Evolutionary conservation across 92 coral and sea anemone species (phyloP), one percentile per base, ranked within the genome.

Genomic region (Galaxea fascicularis): DNA sequence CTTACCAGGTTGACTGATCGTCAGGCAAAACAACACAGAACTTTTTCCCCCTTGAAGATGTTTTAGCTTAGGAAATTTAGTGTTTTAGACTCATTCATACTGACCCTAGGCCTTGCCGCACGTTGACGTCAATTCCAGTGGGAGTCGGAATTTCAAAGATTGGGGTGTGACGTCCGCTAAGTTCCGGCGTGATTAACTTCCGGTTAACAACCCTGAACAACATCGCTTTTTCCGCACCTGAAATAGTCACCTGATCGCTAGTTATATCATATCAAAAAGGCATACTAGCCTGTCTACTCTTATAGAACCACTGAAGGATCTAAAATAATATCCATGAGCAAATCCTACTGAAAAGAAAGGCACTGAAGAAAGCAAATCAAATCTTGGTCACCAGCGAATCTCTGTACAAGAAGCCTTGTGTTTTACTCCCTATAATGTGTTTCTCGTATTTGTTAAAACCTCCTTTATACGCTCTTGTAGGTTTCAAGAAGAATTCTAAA

Each of bases 91-190:
- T 44, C 15, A n/a, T 3, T 73, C 35, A 73, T 24, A 47, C 26
- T 20, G 39, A 63, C 1, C 17, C n/a, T n/a, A n/a, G n/a, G n/a
- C n/a, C n/a, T n/a, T n/a, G n/a, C n/a, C 3, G 41, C 41, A 2
- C 31, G 15, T 60, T 45, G 58, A 79, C 74, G 83, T 79, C 83
- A 65, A n/a, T 44, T 74, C 18, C 74, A 46, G 83, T 77, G 74
- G 83, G 83, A 27, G 83, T 20, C 15, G 70, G n/a, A n/a, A n/a
- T n/a, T n/a, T n/a, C n/a, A n/a, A n/a, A n/a, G n/a, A n/a, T n/a
- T 0, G 13, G 44, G 71, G 28, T 17, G 83, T 79, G 82, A 64
- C 72, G 65, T 0, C 1, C 67, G 28, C 18, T 1, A 29, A 54
- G 66, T 75, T 75, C 80, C 80, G 80, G 41, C 31, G 11, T 18